Evolutionary conservation across 2,797 vertebrate species (phyloP).

Genomic region (Melanotaenia nigrans): DNA sequence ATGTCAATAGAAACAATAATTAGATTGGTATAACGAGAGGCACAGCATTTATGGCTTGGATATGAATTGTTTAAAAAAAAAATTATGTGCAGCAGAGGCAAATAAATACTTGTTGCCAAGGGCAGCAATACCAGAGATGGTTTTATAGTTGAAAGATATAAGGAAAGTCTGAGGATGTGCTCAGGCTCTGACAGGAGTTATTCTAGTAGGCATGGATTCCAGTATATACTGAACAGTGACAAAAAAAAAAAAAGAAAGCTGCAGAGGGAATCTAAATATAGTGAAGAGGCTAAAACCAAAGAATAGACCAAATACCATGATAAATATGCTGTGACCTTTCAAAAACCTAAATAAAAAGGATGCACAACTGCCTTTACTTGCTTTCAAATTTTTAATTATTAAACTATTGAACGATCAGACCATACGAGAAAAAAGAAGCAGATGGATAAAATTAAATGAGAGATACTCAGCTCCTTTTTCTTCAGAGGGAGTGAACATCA

Average conservation of each 20-base stretch:
- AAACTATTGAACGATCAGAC: not conserved
- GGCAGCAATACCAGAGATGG: slow-evolving; percentile 1
- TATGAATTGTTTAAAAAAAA: not conserved
- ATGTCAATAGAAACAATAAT: not conserved
- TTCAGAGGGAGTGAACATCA: slow-evolving; percentile 7
- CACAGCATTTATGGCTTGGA: not conserved
- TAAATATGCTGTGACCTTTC: not conserved
- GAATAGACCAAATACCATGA: not conserved
- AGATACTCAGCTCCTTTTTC: not conserved
- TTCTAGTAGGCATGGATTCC: not conserved
- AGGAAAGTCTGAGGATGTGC: not conserved
- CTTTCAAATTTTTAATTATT: slow-evolving; percentile 10
- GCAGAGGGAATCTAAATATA: not conserved
- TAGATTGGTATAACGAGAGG: not conserved
- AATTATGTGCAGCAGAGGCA: not conserved
- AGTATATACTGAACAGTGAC: not conserved
- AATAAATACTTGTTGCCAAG: slow-evolving; percentile 3
- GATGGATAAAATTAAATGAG: not conserved
- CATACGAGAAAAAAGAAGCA: slow-evolving; percentile 7
- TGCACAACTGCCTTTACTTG: not conserved
- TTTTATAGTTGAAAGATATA: not conserved
- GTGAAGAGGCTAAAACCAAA: not conserved
- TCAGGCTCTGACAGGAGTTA: not conserved
- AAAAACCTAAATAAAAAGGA: not conserved
- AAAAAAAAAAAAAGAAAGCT: not conserved